A percentile compares a stretch with the other conserved stretches of the same genome.
Conservation (phyloP, 1,140 invertebrate genomes). For the Drosophila lowei region DNA sequence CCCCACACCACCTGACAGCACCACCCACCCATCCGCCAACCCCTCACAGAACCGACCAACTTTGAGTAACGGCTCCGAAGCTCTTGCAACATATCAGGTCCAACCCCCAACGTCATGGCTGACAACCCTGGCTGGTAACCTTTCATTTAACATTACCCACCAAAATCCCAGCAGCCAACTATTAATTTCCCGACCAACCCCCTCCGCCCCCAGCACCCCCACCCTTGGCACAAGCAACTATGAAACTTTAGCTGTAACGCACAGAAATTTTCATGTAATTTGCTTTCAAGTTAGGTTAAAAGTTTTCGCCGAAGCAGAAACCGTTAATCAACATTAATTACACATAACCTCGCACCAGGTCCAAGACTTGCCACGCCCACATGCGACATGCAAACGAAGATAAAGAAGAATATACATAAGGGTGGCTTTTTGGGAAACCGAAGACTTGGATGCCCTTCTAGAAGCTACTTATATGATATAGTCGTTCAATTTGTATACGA, state of each 20-base stretch:
- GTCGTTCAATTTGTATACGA: no score
- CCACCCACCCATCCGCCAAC: no score
- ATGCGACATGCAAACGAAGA: constrained; percentile 75
- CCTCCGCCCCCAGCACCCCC: no score
- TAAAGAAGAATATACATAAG: constrained; percentile 18
- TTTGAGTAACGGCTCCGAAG: background rate
- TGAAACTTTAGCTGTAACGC: constrained; percentile 24
- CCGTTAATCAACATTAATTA: constrained; percentile 81
- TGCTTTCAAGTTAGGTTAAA: constrained; percentile 64
- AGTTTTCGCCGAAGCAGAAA: constrained; percentile 60
- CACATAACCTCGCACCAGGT: constrained; percentile 47
- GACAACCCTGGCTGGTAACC: constrained; percentile 36
- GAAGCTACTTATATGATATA: no score
- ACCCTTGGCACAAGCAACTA: background rate
- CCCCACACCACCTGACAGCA: no score
- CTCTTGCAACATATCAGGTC: constrained; percentile 25
- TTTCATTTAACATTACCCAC: constrained; percentile 43
- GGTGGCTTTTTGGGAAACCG: background rate
- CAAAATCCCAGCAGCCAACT: constrained; percentile 28
- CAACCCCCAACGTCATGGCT: constrained; percentile 19
- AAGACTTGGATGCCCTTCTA: no score
- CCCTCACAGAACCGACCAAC: background rate
- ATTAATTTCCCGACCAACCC: constrained; percentile 14
- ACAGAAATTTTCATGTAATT: constrained; percentile 52
- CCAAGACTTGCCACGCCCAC: constrained; percentile 56